Conservation (phyloP, 2,888 invertebrate species). For the Platycheirus rosarum region DNA sequence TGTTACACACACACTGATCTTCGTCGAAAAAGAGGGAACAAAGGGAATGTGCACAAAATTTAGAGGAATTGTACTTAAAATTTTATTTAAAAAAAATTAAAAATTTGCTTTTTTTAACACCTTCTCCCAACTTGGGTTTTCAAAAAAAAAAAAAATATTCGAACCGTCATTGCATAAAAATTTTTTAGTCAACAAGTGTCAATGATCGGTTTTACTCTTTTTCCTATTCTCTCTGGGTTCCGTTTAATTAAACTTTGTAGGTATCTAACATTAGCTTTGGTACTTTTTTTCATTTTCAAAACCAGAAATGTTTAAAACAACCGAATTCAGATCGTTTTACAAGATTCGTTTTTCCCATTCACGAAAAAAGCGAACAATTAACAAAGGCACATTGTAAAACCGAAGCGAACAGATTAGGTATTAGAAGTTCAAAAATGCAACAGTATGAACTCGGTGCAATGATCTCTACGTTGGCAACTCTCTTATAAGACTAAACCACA, state of each 20-base stretch:
- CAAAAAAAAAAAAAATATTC: constrained; percentile 26
- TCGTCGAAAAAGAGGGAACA: constrained; percentile 61
- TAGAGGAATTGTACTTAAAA: constrained; percentile 62
- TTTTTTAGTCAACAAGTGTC: constrained; percentile 68
- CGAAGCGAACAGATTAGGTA: constrained; percentile 30
- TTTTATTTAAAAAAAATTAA: neutral
- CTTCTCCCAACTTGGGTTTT: constrained; percentile 5
- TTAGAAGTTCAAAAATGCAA: constrained; percentile 40
- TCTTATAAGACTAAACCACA: constrained; percentile 81
- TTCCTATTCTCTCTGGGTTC: constrained; percentile 38
- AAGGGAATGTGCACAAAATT: constrained; percentile 68
- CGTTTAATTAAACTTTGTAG: constrained; percentile 66
- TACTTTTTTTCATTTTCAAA: constrained; percentile 11
- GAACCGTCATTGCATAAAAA: constrained; percentile 14
- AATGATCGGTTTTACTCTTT: constrained; percentile 34
- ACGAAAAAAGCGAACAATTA: constrained; percentile 20
- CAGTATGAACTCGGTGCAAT: constrained; percentile 63
- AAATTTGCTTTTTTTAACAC: constrained; percentile 1
- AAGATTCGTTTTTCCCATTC: constrained; percentile 2
- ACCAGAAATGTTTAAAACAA: constrained; percentile 1
- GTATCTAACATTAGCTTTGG: constrained; percentile 40
- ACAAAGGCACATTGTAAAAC: constrained; percentile 2
- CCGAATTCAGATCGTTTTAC: constrained; percentile 13
- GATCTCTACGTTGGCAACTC: constrained; percentile 78
- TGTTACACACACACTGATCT: constrained; percentile 53